A percentile compares a stretch with the other conserved stretches of the same genome.
phyloP scores from a whole-genome alignment of 2,888 invertebrate species.

The Tetragnatha montana region DNA sequence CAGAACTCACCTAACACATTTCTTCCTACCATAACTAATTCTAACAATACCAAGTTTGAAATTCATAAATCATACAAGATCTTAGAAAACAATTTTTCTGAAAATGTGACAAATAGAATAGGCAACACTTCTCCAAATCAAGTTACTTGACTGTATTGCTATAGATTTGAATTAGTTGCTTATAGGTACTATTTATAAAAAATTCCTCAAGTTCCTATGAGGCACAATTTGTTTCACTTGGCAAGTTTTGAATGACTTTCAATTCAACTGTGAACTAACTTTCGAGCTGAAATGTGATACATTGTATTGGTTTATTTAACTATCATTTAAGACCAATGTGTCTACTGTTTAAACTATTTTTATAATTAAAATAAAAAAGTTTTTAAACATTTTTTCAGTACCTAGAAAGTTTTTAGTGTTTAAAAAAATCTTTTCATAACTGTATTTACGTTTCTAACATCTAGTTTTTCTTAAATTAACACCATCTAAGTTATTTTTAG shows the following conservation, averaged over 20 bases:
- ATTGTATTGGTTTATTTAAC: background rate
- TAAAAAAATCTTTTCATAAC: background rate
- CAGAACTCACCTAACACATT: background rate
- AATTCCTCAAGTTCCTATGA: background rate
- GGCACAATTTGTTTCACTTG: background rate
- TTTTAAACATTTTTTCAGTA: background rate
- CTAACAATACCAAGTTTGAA: constrained; percentile 59
- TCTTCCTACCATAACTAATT: background rate
- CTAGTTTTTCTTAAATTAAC: too few species aligned
- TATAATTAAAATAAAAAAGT: background rate
- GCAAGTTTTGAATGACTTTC: background rate
- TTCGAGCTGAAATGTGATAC: background rate
- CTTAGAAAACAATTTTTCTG: background rate
- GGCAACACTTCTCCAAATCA: background rate
- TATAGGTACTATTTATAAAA: background rate
- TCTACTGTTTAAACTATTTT: background rate
- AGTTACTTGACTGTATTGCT: background rate
- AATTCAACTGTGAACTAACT: background rate
- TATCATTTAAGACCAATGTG: background rate
- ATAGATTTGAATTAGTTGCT: background rate
- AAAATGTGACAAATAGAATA: background rate
- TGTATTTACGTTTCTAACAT: too few species aligned
- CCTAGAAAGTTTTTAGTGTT: background rate
- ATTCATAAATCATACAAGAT: constrained; percentile 54
- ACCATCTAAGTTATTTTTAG: too few species aligned